phyloP scores from a whole-genome alignment of 2,113 vertebrate genomes.

The Eidolon helvum region DNA sequence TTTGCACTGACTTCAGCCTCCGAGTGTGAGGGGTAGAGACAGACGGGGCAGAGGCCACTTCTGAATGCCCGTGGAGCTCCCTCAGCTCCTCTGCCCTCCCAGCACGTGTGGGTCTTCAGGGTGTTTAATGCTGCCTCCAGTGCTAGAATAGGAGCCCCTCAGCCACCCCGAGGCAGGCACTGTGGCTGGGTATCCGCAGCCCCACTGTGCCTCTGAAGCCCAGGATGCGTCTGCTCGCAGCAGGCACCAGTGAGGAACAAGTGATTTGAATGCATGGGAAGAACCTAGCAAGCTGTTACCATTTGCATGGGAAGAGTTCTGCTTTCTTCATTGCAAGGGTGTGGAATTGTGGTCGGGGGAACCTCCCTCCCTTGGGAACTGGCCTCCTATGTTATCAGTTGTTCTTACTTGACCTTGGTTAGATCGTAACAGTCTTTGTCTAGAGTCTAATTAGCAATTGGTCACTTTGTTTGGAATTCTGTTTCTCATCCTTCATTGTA shows the following conservation, averaged over 20 bases:
- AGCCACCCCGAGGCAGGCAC: no score
- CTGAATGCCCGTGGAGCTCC: not conserved
- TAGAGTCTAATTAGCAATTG: not conserved
- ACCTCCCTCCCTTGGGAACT: no score
- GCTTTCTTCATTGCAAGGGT: not conserved
- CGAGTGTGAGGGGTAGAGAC: not conserved
- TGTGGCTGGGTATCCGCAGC: accelerated
- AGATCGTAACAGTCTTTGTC: not conserved
- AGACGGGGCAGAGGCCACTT: not conserved
- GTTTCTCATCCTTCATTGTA: not conserved
- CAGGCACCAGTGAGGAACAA: not conserved
- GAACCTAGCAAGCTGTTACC: not conserved
- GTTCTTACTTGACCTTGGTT: not conserved
- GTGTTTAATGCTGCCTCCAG: not conserved
- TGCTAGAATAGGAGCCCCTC: not conserved
- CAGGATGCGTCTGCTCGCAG: not conserved
- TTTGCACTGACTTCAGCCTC: not conserved
- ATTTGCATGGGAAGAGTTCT: not conserved
- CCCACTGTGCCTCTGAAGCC: not conserved
- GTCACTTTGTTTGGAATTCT: not conserved
- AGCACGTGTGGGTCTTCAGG: not conserved
- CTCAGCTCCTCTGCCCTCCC: not conserved
- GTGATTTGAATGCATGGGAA: not conserved
- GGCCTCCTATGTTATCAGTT: not conserved
- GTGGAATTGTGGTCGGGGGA: no score